Evolutionary conservation across 2,797 vertebrate species (phyloP).

Genomic region (Chanos chanos): DNA sequence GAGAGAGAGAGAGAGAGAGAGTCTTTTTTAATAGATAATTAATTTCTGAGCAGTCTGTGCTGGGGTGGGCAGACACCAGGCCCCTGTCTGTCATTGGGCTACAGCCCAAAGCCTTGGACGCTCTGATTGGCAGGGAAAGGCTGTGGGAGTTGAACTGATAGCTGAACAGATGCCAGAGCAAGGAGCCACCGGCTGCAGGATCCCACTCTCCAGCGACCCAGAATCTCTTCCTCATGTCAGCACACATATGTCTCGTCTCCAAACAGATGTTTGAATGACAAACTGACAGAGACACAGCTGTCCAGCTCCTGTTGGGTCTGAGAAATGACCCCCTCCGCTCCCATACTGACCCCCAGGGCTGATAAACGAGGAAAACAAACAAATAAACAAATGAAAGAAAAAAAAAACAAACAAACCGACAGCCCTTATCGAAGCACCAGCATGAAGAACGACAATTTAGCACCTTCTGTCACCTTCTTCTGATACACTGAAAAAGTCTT

Average conservation of each 20-base stretch:
- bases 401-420: background rate
- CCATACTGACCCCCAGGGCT: background rate
- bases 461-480: too few species aligned
- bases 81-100: slow-evolving; percentile 15
- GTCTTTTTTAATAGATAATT: background rate
- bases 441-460: too few species aligned
- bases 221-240: slow-evolving; percentile 22
- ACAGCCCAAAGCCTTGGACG: slow-evolving; percentile 28
- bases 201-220: slow-evolving; percentile 29
- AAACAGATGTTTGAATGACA: slow-evolving; percentile 27
- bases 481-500: too few species aligned
- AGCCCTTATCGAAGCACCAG: background rate
- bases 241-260: slow-evolving; percentile 21
- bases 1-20: background rate
- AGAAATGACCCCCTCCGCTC: background rate
- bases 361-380: slow-evolving; percentile 15
- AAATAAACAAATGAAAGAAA: slow-evolving; percentile 23
- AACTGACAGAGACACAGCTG: slow-evolving; percentile 12
- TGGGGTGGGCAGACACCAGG: background rate
- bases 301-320: slow-evolving; percentile 11
- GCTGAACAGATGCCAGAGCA: slow-evolving; percentile 18
- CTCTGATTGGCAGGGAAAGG: slow-evolving; percentile 31
- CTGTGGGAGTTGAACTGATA: slow-evolving; percentile 12
- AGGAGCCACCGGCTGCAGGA: slow-evolving; percentile 26
- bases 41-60: slow-evolving; percentile 17